Conservation (phyloP, 2,888 invertebrate genomes). For the Dione vanillae region DNA sequence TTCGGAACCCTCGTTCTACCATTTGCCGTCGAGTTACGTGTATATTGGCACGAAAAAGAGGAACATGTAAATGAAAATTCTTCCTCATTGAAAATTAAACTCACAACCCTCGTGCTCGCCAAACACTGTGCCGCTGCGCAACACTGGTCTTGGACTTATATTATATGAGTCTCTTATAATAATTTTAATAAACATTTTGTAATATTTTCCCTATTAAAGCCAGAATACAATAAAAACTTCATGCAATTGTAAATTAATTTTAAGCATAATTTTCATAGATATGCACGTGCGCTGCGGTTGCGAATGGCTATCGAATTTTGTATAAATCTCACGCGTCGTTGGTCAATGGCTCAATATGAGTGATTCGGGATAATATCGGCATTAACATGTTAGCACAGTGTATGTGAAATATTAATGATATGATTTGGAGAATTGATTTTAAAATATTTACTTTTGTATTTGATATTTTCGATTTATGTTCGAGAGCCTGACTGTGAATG, state of each 20-base stretch:
- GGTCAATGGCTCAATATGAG: slow-evolving; percentile 43
- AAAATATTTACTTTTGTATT: neutral
- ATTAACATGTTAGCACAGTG: slow-evolving; percentile 38
- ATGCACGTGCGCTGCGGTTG: slow-evolving; percentile 45
- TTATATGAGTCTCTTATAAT: no score
- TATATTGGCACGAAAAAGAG: no score
- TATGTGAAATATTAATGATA: neutral
- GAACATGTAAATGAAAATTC: no score
- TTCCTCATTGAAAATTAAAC: no score
- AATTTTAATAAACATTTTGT: no score
- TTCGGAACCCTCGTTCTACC: no score
- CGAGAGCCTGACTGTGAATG: no score
- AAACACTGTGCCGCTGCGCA: no score
- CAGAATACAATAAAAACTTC: neutral
- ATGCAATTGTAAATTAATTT: slow-evolving; percentile 35
- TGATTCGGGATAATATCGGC: slow-evolving; percentile 45
- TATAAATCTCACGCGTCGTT: slow-evolving; percentile 50
- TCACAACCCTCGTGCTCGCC: no score
- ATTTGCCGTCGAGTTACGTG: no score
- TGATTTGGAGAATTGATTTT: neutral
- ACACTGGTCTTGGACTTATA: no score
- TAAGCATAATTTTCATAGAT: slow-evolving; percentile 25
- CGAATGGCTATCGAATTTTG: slow-evolving; percentile 49
- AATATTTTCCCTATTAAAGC: neutral
- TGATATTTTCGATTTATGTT: no score